Evolutionary conservation across 2,888 invertebrate genomes (phyloP).

Genomic region (Protophormia terraenovae): DNA sequence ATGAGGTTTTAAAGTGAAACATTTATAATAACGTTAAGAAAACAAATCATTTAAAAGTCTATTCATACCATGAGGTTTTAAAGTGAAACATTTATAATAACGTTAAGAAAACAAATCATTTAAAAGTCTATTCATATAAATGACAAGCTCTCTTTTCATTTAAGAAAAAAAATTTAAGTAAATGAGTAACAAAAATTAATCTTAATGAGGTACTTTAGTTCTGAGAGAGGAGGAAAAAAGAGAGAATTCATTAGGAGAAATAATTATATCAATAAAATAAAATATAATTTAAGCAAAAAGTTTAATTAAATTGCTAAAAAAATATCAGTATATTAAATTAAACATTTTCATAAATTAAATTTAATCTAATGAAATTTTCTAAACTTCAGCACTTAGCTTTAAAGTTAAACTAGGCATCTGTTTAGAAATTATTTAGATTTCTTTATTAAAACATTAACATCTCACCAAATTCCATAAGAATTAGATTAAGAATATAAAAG

Average conservation of each 20-base stretch:
- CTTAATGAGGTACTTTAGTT: conserved; percentile 27
- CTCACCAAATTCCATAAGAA: no score
- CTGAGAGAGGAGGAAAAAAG: not conserved
- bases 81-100: conserved; percentile 45
- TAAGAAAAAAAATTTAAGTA: conserved; percentile 1
- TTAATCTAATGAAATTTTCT: no score
- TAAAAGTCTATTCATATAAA: not conserved
- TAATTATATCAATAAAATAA: no score
- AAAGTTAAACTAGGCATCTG: no score
- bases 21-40: conserved; percentile 41
- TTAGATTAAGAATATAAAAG: no score
- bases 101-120: conserved; percentile 10
- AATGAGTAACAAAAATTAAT: not conserved
- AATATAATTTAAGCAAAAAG: no score
- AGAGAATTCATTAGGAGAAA: not conserved
- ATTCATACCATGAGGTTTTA: conserved; percentile 40
- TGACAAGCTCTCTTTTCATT: conserved; percentile 27
- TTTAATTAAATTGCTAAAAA: no score
- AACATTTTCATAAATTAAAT: no score
- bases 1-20: conserved; percentile 44
- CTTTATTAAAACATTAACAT: no score
- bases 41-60: conserved; percentile 1
- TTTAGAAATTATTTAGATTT: no score
- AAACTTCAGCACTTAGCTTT: no score
- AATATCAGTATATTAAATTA: no score